phyloP scores from a whole-genome alignment of 2,113 vertebrate species.

The Epinephelus cyanopodus region DNA sequence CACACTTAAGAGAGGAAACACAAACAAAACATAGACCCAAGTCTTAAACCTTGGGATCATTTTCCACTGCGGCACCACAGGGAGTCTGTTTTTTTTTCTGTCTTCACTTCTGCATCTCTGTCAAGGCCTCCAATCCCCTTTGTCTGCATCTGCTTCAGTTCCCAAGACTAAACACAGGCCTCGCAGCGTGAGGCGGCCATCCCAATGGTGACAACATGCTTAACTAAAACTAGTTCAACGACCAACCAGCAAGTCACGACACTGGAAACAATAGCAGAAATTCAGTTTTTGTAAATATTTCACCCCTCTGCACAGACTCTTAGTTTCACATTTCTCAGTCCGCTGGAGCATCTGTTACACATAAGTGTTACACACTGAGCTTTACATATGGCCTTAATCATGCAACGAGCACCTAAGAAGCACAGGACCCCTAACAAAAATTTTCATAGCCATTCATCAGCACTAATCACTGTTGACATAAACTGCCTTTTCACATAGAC shows the following conservation, averaged over 20 bases:
- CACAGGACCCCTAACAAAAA: constrained; percentile 72
- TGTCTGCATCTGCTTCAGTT: constrained; percentile 82
- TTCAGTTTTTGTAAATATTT: constrained; percentile 45
- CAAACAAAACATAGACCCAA: constrained; percentile 78
- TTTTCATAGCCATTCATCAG: constrained; percentile 78
- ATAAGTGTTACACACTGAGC: constrained; percentile 56
- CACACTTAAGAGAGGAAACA: constrained; percentile 75
- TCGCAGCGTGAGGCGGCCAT: constrained; percentile 47
- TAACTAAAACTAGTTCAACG: constrained; percentile 52
- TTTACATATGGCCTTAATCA: constrained; percentile 81
- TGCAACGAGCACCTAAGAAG: constrained; percentile 60
- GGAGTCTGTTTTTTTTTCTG: constrained; percentile 75
- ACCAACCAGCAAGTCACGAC: constrained; percentile 34
- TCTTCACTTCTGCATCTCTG: constrained; percentile 76
- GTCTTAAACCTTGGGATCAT: constrained; percentile 80
- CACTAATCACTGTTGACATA: constrained; percentile 80
- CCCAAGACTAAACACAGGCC: constrained; percentile 80
- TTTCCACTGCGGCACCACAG: constrained; percentile 78
- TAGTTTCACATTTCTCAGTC: constrained; percentile 50
- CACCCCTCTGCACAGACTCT: constrained; percentile 22
- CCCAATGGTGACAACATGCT: constrained; percentile 68
- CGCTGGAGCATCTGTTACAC: constrained; percentile 71
- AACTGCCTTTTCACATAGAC: constrained; percentile 81
- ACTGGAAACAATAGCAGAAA: constrained; percentile 44
- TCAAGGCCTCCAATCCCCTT: constrained; percentile 72